phyloP scores from a whole-genome alignment of 1,140 invertebrate species.

The Papilio machaon region DNA sequence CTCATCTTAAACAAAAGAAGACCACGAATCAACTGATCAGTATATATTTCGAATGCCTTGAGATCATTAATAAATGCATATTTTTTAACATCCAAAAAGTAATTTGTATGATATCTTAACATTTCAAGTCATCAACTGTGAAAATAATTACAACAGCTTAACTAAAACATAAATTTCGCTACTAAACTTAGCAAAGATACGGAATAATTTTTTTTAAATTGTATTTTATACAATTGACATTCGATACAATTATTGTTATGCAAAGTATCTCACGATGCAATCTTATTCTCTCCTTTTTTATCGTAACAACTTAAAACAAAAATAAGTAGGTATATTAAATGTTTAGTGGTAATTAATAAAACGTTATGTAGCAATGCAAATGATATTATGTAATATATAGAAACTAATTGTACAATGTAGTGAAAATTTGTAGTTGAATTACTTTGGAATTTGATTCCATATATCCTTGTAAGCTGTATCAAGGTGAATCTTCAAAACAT shows the following conservation, averaged over 20 bases:
- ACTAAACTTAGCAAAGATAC: constrained; percentile 65
- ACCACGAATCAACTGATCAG: constrained; percentile 54
- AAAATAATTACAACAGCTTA: constrained; percentile 48
- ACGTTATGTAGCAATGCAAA: constrained; percentile 43
- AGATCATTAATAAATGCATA: constrained; percentile 80
- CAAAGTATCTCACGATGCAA: constrained; percentile 77
- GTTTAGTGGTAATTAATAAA: constrained; percentile 59
- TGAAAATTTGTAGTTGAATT: constrained; percentile 31
- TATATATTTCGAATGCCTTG: constrained; percentile 58
- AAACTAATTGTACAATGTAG: constrained; percentile 37
- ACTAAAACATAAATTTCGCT: constrained; percentile 60
- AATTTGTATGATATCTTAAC: constrained; percentile 47
- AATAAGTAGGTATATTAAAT: constrained; percentile 57
- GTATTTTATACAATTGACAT: constrained; percentile 79
- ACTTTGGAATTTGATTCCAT: constrained; percentile 34
- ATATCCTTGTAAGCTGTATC: constrained; percentile 30
- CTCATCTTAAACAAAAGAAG: constrained; percentile 49
- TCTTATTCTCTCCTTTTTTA: constrained; percentile 80
- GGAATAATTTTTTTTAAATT: constrained; percentile 61
- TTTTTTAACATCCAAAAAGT: constrained; percentile 58
- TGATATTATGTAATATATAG: constrained; percentile 37
- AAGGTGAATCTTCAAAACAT: constrained; percentile 12
- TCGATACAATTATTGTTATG: constrained; percentile 66
- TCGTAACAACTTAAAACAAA: constrained; percentile 72
- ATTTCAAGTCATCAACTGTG: not conserved